Evolutionary conservation across 2,113 vertebrate species (phyloP).

Genomic region (Paracanthobrama guichenoti): DNA sequence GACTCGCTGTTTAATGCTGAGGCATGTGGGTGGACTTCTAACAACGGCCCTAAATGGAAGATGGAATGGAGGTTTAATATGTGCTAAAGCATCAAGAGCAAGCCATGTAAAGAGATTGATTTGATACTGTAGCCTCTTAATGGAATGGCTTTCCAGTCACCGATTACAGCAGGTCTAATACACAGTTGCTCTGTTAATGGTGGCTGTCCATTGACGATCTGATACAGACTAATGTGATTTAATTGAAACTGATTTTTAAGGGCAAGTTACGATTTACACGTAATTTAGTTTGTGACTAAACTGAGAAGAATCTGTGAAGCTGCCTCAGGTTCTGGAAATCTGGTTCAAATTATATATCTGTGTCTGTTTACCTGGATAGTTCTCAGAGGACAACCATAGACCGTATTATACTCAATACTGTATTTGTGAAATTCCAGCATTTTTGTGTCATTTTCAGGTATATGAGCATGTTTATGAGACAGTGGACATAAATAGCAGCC

Average conservation of each 20-base stretch:
- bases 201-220: slow-evolving; percentile 2
- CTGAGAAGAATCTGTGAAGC: not conserved
- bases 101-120: slow-evolving; percentile 30
- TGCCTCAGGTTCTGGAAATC: slow-evolving; percentile 10
- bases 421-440: not conserved
- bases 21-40: not conserved
- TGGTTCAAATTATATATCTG: slow-evolving; percentile 4
- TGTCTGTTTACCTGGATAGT: not conserved
- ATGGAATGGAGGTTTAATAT: not conserved
- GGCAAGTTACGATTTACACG: slow-evolving; percentile 3
- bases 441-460: slow-evolving; percentile 77
- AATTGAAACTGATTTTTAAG: slow-evolving; percentile 22
- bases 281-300: not conserved
- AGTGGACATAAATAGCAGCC: slow-evolving; percentile 97
- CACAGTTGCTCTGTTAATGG: not conserved
- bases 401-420: not conserved
- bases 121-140: not conserved
- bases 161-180: not conserved
- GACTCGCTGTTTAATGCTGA: not conserved
- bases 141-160: slow-evolving; percentile 12
- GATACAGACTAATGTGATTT: not conserved
- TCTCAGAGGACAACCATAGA: not conserved
- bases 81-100: not conserved
- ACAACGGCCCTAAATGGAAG: not conserved
- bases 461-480: slow-evolving; percentile 99